Evolutionary conservation across 1,140 invertebrate species (phyloP).

Genomic region (Oreohelix idahoensis): DNA sequence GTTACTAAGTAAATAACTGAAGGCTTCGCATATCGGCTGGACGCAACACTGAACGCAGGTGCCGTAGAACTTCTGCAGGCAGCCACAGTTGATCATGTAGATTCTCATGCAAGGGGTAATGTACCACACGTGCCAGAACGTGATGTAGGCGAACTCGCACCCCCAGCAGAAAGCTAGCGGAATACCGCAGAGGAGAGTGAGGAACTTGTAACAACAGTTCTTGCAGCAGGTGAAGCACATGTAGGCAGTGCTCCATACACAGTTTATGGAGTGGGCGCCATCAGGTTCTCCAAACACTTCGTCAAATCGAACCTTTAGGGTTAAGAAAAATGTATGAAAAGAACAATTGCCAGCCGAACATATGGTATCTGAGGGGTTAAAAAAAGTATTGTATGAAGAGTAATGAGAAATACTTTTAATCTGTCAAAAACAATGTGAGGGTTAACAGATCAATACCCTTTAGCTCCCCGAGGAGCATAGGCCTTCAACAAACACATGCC

Average conservation of each 20-base stretch:
- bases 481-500: too few relatives aligned
- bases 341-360: too few relatives aligned
- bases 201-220: conserved; percentile 81
- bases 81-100: conserved; percentile 77
- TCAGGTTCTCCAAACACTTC: conserved; percentile 85
- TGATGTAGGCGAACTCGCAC: conserved; percentile 81
- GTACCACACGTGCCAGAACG: conserved; percentile 76
- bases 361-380: too few relatives aligned
- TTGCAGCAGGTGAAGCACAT: conserved; percentile 80
- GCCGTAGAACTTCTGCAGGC: conserved; percentile 76
- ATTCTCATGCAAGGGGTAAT: conserved; percentile 65
- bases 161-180: conserved; percentile 80
- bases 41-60: conserved; percentile 78
- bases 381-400: too few relatives aligned
- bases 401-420: too few relatives aligned
- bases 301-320: conserved; percentile 76
- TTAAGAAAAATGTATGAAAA: neutral
- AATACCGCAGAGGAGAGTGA: conserved; percentile 81
- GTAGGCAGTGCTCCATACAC: conserved; percentile 82
- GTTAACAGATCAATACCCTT: too few relatives aligned
- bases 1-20: conserved; percentile 79
- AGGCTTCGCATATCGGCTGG: conserved; percentile 78
- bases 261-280: conserved; percentile 81
- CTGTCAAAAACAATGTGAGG: too few relatives aligned
- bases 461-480: too few relatives aligned